Percentiles rank a stretch among this genome's conserved stretches.
Evolutionary conservation across 2,113 vertebrate species (phyloP).

Genomic region (Tiliqua scincoides): DNA sequence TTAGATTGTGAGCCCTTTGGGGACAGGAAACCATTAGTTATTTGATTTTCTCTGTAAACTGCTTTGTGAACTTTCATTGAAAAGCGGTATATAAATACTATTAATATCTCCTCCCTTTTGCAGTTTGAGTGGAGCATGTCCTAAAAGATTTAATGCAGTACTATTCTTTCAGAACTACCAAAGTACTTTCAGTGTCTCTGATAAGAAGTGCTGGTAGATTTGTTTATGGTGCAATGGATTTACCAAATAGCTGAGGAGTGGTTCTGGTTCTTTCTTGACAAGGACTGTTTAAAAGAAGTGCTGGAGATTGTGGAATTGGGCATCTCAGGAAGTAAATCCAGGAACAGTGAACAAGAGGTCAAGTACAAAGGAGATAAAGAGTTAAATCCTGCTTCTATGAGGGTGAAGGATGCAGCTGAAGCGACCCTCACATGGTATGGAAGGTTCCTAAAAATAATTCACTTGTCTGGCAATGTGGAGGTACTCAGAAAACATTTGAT

Average conservation of each 20-base stretch:
- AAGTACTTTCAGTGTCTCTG: not conserved
- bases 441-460: conserved; percentile 1
- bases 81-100: too few relatives aligned
- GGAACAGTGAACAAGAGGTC: conserved; percentile 88
- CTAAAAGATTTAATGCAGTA: not conserved
- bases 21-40: too few relatives aligned
- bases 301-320: conserved; percentile 95
- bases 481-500: conserved; percentile 15
- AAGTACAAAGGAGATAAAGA: conserved; percentile 96
- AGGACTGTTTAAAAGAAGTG: conserved; percentile 95
- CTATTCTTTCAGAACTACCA: not conserved
- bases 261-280: conserved; percentile 25
- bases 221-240: not conserved
- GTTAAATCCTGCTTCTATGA: conserved; percentile 94
- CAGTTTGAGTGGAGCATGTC: not conserved
- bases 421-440: conserved; percentile 93
- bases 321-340: conserved; percentile 95
- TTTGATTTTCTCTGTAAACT: too few relatives aligned
- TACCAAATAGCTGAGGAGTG: not conserved
- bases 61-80: too few relatives aligned
- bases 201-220: not conserved
- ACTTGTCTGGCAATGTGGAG: not conserved
- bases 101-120: not conserved
- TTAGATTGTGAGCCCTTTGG: too few relatives aligned
- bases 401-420: conserved; percentile 95